phyloP scores from a whole-genome alignment of 2,797 vertebrate genomes.

The Acanthopagrus latus region DNA sequence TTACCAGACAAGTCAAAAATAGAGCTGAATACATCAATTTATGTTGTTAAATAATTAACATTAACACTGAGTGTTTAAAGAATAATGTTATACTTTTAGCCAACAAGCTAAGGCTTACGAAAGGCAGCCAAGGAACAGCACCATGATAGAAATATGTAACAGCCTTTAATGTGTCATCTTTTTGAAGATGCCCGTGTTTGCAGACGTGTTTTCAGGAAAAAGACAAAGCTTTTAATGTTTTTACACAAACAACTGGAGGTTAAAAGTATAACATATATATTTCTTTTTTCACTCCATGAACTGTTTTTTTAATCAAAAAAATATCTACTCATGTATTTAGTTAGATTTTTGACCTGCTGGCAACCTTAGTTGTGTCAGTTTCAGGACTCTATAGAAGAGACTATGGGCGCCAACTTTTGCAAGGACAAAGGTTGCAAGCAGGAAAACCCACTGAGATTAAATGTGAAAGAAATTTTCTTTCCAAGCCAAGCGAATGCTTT shows the following conservation, averaged over 20 bases:
- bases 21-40: neutral
- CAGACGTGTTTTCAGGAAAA: too few species aligned
- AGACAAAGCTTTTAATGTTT: too few species aligned
- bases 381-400: constrained; percentile 2
- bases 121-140: neutral
- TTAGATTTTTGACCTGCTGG: constrained; percentile 11
- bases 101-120: neutral
- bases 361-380: constrained; percentile 25
- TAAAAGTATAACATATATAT: too few species aligned
- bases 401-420: constrained; percentile 15
- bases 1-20: neutral
- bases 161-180: neutral
- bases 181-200: too few species aligned
- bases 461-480: constrained; percentile 36
- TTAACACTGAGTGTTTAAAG: too few species aligned
- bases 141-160: too few species aligned
- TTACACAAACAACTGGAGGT: too few species aligned
- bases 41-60: neutral
- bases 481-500: constrained; percentile 37
- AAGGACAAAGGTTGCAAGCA: constrained; percentile 55
- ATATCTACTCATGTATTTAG: neutral
- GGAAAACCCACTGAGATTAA: constrained; percentile 40
- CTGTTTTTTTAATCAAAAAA: neutral
- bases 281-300: neutral
- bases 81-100: neutral